Conservation (phyloP, 2,113 vertebrate species). For the Aldabrachelys gigantea region DNA sequence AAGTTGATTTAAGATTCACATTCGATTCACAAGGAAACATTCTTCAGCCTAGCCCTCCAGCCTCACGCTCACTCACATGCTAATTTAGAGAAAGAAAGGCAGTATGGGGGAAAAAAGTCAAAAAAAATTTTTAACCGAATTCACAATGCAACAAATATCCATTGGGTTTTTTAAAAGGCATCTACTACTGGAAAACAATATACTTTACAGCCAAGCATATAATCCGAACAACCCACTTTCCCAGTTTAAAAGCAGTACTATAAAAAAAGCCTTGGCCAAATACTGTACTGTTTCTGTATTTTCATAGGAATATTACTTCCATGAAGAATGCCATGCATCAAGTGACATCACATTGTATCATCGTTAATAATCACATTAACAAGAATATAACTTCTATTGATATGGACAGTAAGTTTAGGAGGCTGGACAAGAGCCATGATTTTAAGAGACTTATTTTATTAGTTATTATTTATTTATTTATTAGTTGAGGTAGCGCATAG, state of each 20-base stretch:
- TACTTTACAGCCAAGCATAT: not conserved
- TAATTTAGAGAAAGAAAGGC: not conserved
- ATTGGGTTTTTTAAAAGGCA: not conserved
- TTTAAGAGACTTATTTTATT: not conserved
- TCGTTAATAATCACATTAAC: accelerated
- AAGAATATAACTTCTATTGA: accelerated
- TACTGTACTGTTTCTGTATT: accelerated
- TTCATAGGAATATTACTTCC: not conserved
- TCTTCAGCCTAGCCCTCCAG: not conserved
- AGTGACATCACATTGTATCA: accelerated
- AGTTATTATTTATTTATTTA: not conserved
- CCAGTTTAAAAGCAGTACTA: not conserved
- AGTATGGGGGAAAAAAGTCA: not conserved
- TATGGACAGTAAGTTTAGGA: not conserved
- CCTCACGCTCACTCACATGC: not conserved
- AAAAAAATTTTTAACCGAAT: not conserved
- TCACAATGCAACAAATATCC: not conserved
- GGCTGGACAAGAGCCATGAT: not conserved
- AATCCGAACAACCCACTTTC: accelerated
- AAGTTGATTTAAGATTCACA: conserved; percentile 28
- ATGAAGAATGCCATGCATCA: accelerated
- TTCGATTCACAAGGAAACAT: not conserved
- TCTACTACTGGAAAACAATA: not conserved
- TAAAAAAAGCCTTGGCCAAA: not conserved
- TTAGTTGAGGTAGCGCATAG: not conserved